Conservation (phyloP, 2,888 invertebrate species). For the Heliconius aoede region DNA sequence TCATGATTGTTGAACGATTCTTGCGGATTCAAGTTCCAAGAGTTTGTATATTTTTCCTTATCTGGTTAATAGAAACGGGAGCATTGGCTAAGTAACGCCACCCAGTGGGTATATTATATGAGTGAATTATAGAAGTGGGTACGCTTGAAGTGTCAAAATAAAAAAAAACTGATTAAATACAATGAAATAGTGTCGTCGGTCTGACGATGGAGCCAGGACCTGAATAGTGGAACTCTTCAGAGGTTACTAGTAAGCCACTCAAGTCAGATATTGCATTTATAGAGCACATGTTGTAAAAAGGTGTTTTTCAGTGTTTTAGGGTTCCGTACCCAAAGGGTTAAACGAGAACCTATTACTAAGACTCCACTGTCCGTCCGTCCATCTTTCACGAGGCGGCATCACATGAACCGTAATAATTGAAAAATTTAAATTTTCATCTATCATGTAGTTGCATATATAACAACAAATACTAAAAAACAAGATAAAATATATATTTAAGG, state of each 20-base stretch:
- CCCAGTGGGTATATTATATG: neutral
- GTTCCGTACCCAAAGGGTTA: too few relatives aligned
- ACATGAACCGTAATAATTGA: too few relatives aligned
- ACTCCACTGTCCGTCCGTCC: too few relatives aligned
- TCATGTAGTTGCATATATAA: too few relatives aligned
- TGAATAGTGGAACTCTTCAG: neutral
- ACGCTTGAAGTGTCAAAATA: neutral
- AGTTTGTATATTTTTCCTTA: neutral
- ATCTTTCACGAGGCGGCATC: too few relatives aligned
- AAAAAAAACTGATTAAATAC: too few relatives aligned
- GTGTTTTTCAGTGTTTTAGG: neutral
- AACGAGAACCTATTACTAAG: too few relatives aligned
- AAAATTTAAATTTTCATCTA: too few relatives aligned
- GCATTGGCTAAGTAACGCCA: slow-evolving; percentile 1
- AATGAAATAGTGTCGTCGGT: too few relatives aligned
- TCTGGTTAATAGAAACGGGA: neutral
- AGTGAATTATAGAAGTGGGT: neutral
- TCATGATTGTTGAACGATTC: neutral
- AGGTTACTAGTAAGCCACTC: neutral
- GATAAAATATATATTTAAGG: too few relatives aligned
- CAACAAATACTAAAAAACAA: too few relatives aligned
- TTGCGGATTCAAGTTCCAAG: neutral
- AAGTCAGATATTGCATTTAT: neutral
- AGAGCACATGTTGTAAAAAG: neutral
- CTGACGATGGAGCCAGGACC: too few relatives aligned